Evolutionary conservation across 1,140 invertebrate genomes (phyloP), one percentile per base, ranked within the genome.

Genomic region (Tribolium castaneum): DNA sequence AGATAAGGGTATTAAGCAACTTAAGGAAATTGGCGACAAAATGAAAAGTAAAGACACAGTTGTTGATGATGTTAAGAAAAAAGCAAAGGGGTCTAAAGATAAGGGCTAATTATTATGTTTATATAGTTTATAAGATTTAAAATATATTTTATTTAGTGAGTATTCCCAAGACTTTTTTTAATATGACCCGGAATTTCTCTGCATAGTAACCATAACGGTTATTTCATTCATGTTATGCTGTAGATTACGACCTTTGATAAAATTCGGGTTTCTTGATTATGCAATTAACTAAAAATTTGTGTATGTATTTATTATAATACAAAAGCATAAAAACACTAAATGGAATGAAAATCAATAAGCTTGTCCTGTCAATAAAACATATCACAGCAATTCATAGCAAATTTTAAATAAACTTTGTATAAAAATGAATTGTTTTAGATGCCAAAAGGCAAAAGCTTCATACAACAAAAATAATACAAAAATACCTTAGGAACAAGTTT

Each of bases 31-130:
- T 12, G 59, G 59, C 5, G 81, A 79, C 3, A 78, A 81, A 19
- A 81, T 80, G 13, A 80, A 82, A n/a, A 79, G 70, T 19, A 83
- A 82, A 49, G 81, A 82, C 12, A 78, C 39, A 51, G 49, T 82
- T 12, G 54, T 59, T 19, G 52, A 75, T 9, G 52, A 16, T 22
- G 12, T 51, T 35, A 72, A 52, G 9, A 80, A 50, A 14, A 80
- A 80, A 45, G 30, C 70, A 3, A 73, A 79, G 19, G 70, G 71
- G 14, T 45, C 76, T 30, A 80, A 74, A 54, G 72, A 70, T 34
- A 74, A 77, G 66, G 72, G 74, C n/a, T 66, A 66, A 66, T 13
- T 14, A n/a, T 66, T 35, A 12, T 35, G 30, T 34, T 10, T 78
- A 49, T 13, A 66, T 59, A 59, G 54, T 59, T 25, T 5, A 66